These are phyloP conservation scores for Pantherophis vulpinus DNA, from an alignment of 2,797 vertebrate genomes.

Conservation along the genomic window DNA sequence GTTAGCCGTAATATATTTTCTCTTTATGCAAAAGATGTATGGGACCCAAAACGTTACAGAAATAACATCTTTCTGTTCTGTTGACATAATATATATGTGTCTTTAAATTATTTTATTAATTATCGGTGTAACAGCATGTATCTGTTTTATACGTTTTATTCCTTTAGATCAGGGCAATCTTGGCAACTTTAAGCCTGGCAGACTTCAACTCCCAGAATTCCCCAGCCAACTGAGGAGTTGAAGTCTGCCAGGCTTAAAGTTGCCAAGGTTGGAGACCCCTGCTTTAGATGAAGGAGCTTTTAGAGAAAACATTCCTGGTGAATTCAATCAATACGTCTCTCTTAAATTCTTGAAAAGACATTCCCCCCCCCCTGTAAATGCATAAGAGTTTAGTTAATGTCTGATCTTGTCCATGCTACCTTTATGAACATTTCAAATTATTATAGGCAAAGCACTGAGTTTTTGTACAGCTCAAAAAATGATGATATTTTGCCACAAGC, in stretches of 20 bases:
- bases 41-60: slow-evolving; percentile 43
- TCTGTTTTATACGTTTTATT: background rate
- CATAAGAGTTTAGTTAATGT: slow-evolving; percentile 31
- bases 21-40: slow-evolving; percentile 45
- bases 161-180: background rate
- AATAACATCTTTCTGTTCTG: slow-evolving; percentile 35
- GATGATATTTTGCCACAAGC: slow-evolving; percentile 30
- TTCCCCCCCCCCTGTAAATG: slow-evolving; percentile 12
- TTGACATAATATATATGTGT: slow-evolving; percentile 6
- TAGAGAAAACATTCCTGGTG: background rate
- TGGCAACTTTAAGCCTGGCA: no score
- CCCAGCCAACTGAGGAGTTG: no score
- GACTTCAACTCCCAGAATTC: no score
- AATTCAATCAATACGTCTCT: background rate
- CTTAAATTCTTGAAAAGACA: slow-evolving; percentile 38
- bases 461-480: background rate
- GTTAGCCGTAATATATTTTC: slow-evolving; percentile 58
- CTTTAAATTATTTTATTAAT: slow-evolving; percentile 28
- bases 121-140: background rate
- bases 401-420: slow-evolving; percentile 37
- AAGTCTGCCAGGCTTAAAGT: no score
- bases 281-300: background rate
- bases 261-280: no score
- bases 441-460: background rate
- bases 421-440: slow-evolving; percentile 42